Evolutionary conservation across 1,140 invertebrate species (phyloP).

Genomic region (Drosophila sp.): DNA sequence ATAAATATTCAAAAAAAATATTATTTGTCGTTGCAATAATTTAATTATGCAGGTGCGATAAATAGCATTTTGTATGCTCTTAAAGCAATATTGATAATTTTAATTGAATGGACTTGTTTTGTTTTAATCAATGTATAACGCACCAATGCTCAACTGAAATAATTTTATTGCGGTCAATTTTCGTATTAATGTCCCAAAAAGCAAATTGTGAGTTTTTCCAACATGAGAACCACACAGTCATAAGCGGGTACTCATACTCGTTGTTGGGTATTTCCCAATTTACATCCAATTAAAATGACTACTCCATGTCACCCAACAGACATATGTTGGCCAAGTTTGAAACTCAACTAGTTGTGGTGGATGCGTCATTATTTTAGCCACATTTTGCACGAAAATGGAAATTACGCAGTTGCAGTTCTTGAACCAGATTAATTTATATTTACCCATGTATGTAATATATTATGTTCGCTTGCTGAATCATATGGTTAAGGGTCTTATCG

Average conservation of each 20-base stretch:
- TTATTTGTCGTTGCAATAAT: slow-evolving; percentile 60
- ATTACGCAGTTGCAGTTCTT: slow-evolving; percentile 9
- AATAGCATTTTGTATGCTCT: slow-evolving; percentile 41
- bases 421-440: background rate
- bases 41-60: slow-evolving; percentile 52
- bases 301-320: too few relatives aligned
- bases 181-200: slow-evolving; percentile 22
- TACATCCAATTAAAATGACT: slow-evolving; percentile 73
- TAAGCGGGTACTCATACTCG: background rate
- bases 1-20: slow-evolving; percentile 39
- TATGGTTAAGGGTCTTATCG: background rate
- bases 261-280: slow-evolving; percentile 60
- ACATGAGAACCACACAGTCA: background rate
- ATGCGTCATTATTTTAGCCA: slow-evolving; percentile 14
- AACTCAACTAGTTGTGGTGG: background rate
- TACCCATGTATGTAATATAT: background rate
- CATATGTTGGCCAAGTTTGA: background rate
- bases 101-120: slow-evolving; percentile 77
- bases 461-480: background rate
- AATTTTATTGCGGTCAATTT: slow-evolving; percentile 62
- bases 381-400: slow-evolving; percentile 7
- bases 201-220: slow-evolving; percentile 16
- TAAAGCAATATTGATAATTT: slow-evolving; percentile 47
- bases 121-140: slow-evolving; percentile 55
- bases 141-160: slow-evolving; percentile 23